These are phyloP conservation scores for Ctenopoma multispine DNA, from an alignment of 2,797 vertebrate species.

Conservation along the genomic window DNA sequence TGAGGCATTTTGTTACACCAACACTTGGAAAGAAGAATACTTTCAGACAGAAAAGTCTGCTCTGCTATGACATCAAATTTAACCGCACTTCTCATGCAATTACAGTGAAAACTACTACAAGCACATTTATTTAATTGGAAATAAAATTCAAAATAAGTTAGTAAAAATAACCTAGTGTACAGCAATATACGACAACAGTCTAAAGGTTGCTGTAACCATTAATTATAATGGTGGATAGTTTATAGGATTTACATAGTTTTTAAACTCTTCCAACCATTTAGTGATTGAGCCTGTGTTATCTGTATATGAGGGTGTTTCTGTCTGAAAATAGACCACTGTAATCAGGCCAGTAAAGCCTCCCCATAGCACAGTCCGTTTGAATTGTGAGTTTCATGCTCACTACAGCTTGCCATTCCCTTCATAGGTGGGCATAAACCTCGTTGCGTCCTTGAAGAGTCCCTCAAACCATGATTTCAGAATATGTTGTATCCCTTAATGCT, in stretches of 20 bases:
- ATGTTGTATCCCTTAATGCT: conserved; percentile 65
- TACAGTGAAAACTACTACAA: background rate
- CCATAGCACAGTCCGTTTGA: conserved; percentile 44
- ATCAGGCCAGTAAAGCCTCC: conserved; percentile 58
- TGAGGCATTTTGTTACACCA: conserved; percentile 41
- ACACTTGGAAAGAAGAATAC: conserved; percentile 22
- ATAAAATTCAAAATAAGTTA: background rate
- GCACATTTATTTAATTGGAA: background rate
- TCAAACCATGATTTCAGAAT: conserved; percentile 51
- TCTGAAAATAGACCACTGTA: conserved; percentile 64
- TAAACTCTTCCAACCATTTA: conserved; percentile 30
- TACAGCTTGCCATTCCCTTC: conserved; percentile 24
- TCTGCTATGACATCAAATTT: background rate
- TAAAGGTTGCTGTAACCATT: conserved; percentile 2
- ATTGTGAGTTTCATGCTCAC: conserved; percentile 56
- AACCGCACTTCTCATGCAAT: background rate
- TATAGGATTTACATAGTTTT: conserved; percentile 45
- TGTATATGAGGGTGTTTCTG: conserved; percentile 45
- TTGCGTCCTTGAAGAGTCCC: conserved; percentile 58
- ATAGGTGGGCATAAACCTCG: conserved; percentile 40
- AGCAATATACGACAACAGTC: background rate
- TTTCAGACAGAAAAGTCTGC: conserved; percentile 9
- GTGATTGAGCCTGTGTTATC: conserved; percentile 53
- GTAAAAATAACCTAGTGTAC: background rate
- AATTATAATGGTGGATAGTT: background rate